A percentile compares a stretch with the other conserved stretches of the same genome.
Evolutionary conservation across 2,113 vertebrate genomes (phyloP).

Genomic region (Nothocercus nigrocapillus): DNA sequence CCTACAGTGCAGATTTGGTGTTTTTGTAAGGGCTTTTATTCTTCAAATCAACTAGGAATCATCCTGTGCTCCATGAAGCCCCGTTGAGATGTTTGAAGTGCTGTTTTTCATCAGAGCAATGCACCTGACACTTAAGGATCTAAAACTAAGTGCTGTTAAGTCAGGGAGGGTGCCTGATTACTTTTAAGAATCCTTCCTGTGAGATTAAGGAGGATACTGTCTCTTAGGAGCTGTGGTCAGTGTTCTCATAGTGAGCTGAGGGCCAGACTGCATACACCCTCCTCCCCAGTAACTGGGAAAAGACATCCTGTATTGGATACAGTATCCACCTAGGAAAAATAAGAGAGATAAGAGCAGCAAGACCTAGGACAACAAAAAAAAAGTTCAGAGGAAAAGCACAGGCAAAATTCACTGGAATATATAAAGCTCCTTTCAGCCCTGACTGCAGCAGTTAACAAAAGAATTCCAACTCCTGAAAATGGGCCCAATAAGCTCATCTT

Average conservation of each 20-base stretch:
- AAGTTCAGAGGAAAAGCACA: background rate
- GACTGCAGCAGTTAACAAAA: background rate
- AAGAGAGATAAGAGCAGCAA: background rate
- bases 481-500: constrained; percentile 19
- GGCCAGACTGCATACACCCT: background rate
- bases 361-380: background rate
- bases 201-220: background rate
- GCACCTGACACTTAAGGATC: background rate
- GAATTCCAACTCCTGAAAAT: background rate
- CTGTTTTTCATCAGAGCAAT: no score
- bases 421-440: background rate
- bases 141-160: background rate
- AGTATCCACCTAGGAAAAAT: background rate
- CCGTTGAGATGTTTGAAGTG: background rate
- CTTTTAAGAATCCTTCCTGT: background rate
- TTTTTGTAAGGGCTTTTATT: background rate
- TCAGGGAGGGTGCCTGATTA: no score
- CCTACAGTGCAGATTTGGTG: background rate
- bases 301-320: background rate
- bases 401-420: background rate
- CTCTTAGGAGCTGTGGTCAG: background rate
- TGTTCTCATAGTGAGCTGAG: background rate
- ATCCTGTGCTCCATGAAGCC: background rate
- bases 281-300: background rate
- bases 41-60: background rate